phyloP scores from a whole-genome alignment of 2,888 invertebrate species.

The Bembecia ichneumoniformis region DNA sequence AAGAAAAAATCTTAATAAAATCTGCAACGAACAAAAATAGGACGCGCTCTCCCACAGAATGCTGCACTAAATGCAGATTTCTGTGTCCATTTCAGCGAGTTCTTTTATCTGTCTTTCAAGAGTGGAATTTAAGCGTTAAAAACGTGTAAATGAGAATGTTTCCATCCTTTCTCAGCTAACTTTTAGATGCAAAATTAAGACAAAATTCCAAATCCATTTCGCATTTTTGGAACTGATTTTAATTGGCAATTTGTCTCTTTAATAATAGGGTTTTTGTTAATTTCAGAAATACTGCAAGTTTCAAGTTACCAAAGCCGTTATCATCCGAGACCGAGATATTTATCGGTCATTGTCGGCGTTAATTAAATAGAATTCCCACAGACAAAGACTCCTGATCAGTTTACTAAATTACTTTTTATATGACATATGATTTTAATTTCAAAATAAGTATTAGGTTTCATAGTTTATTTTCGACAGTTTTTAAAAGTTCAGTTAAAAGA shows the following conservation, averaged over 20 bases:
- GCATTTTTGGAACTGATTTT: background rate
- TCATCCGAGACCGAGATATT: background rate
- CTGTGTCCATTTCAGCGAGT: background rate
- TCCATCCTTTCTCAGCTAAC: background rate
- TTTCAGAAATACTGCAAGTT: too few relatives aligned
- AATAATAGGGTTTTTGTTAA: background rate
- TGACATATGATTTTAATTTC: too few relatives aligned
- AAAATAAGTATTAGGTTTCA: too few relatives aligned
- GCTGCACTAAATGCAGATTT: background rate
- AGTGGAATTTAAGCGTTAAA: constrained; percentile 1
- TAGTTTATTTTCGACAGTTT: too few relatives aligned
- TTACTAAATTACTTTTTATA: too few relatives aligned
- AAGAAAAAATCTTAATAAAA: too few relatives aligned
- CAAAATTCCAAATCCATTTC: background rate
- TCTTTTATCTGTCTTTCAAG: constrained; percentile 1
- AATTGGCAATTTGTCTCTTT: background rate
- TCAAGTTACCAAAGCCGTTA: background rate
- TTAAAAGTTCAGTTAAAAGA: too few relatives aligned
- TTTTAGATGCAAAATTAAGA: background rate
- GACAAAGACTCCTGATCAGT: too few relatives aligned
- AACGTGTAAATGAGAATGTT: background rate
- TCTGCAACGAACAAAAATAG: too few relatives aligned
- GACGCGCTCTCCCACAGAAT: background rate
- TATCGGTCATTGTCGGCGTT: too few relatives aligned
- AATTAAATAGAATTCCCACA: too few relatives aligned